Evolutionary conservation across 1,140 invertebrate genomes (phyloP).

Genomic region (Zelostemma sp.): DNA sequence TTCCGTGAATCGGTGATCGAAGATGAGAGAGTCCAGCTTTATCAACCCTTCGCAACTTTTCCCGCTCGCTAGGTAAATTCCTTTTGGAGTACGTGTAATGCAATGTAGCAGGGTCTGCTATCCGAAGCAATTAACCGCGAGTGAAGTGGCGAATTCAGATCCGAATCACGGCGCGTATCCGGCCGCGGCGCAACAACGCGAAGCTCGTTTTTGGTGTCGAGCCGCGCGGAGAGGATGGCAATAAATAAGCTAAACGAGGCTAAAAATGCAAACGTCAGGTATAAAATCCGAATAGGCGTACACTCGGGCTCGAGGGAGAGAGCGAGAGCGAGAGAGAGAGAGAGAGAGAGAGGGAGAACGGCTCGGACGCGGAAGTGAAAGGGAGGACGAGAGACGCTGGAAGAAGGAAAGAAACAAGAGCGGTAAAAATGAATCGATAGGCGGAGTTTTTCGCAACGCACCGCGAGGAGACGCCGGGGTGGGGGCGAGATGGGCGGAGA

Average conservation of each 20-base stretch:
- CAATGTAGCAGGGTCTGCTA: not conserved
- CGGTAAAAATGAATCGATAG: conserved; percentile 71
- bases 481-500: conserved; percentile 64
- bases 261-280: conserved; percentile 42
- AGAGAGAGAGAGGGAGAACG: not conserved
- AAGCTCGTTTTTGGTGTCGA: conserved; percentile 42
- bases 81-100: not conserved
- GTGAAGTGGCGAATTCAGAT: conserved; percentile 32
- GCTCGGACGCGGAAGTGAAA: conserved; percentile 1
- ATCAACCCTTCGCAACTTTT: too few relatives aligned
- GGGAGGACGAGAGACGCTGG: not conserved
- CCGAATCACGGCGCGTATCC: conserved; percentile 14
- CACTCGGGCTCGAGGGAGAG: conserved; percentile 1
- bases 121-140: conserved; percentile 36
- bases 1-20: too few relatives aligned
- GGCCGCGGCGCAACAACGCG: conserved; percentile 25
- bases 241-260: conserved; percentile 32
- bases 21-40: too few relatives aligned
- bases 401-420: conserved; percentile 53
- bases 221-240: conserved; percentile 24
- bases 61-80: not conserved
- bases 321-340: conserved; percentile 4
- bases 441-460: conserved; percentile 69
- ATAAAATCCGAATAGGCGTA: conserved; percentile 22
- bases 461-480: conserved; percentile 55